Evolutionary conservation across 2,888 invertebrate species (phyloP).

Genomic region (Leucozona laternaria): DNA sequence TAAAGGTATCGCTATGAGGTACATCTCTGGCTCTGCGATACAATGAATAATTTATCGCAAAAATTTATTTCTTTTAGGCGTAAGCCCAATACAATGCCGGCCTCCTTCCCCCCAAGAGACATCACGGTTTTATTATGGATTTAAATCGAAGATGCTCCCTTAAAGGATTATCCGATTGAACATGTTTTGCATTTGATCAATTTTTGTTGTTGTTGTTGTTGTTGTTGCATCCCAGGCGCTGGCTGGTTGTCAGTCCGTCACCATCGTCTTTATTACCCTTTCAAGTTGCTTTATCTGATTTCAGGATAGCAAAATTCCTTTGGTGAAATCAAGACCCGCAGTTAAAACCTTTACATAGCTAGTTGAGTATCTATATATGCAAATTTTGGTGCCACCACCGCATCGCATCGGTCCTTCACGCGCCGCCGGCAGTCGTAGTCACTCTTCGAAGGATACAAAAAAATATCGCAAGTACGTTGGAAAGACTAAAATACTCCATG

Average conservation of each 20-base stretch:
- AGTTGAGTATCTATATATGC: conserved; percentile 49
- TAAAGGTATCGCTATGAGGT: conserved; percentile 13
- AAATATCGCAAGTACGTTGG: conserved; percentile 28
- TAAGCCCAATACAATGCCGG: conserved; percentile 4
- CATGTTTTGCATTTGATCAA: conserved; percentile 61
- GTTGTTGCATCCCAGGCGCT: background rate
- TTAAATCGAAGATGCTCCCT: conserved; percentile 50
- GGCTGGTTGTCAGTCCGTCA: conserved; percentile 5
- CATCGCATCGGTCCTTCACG: background rate
- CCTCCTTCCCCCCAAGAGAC: conserved; percentile 19
- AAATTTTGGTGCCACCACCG: conserved; percentile 49
- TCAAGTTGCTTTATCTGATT: conserved; percentile 69
- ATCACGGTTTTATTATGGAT: background rate
- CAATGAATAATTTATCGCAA: conserved; percentile 70
- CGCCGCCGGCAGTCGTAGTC: conserved; percentile 29
- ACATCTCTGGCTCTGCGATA: conserved; percentile 42
- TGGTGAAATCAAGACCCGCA: conserved; percentile 57
- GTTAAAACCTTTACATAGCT: conserved; percentile 44
- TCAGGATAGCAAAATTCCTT: conserved; percentile 39
- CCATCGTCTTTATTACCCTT: conserved; percentile 68
- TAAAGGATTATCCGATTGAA: conserved; percentile 66
- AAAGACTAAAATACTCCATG: background rate
- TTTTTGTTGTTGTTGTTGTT: conserved; percentile 23
- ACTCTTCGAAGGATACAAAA: conserved; percentile 35
- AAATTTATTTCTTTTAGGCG: conserved; percentile 68